These are phyloP conservation scores for Panopea generosa DNA, from an alignment of 2,888 invertebrate species.

Conservation along the genomic window DNA sequence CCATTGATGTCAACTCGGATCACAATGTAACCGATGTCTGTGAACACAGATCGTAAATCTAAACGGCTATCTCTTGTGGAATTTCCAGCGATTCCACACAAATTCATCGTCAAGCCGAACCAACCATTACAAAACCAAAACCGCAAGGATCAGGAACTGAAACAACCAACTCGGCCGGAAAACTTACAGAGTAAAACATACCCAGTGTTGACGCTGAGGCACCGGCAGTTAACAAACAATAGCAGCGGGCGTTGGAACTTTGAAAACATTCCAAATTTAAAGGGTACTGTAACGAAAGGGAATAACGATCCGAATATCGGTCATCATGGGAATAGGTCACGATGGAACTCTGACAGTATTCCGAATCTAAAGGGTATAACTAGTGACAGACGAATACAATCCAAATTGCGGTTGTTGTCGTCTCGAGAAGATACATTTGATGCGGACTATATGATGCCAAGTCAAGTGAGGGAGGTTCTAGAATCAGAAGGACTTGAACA, in stretches of 20 bases:
- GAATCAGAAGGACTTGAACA: conserved; percentile 65
- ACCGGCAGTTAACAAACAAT: no score
- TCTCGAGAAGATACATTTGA: conserved; percentile 59
- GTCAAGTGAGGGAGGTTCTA: conserved; percentile 66
- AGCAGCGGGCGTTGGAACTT: conserved; percentile 8
- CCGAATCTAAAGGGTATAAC: conserved; percentile 35
- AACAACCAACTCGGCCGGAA: no score
- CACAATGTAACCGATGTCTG: conserved; percentile 13
- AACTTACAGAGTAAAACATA: no score
- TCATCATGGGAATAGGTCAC: no score
- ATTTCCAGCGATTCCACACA: conserved; percentile 24
- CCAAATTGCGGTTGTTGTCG: conserved; percentile 7
- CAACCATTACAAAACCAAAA: no score
- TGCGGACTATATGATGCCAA: conserved; percentile 71
- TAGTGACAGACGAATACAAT: conserved; percentile 4
- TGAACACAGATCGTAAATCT: conserved; percentile 18
- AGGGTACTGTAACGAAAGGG: no score
- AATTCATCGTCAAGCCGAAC: conserved; percentile 23
- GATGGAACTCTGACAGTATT: not conserved
- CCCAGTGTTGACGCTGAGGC: no score
- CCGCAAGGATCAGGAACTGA: no score
- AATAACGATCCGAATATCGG: no score
- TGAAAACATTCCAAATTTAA: not conserved
- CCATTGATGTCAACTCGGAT: no score
- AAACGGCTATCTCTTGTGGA: conserved; percentile 19